Evolutionary conservation across 2,888 invertebrate species (phyloP).

Genomic region (Digitonthophagus gazella): DNA sequence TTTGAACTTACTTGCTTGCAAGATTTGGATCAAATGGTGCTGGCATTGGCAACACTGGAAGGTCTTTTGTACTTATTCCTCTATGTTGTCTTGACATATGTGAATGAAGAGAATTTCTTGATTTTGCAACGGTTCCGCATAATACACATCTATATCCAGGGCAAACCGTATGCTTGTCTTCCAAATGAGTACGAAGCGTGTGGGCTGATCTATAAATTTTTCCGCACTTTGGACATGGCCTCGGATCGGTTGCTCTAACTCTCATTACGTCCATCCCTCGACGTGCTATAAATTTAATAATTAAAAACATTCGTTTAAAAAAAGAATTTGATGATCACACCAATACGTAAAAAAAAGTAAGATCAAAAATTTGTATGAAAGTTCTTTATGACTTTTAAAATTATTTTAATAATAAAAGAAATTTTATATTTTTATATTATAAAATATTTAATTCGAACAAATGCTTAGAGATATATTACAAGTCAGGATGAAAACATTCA

Average conservation of each 20-base stretch:
- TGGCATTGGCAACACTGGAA: conserved; percentile 90
- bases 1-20: conserved; percentile 70
- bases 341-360: not conserved
- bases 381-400: too few species aligned
- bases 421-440: not conserved
- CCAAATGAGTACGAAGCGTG: conserved; percentile 85
- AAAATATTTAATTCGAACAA: not conserved
- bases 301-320: conserved; percentile 23
- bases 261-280: conserved; percentile 83
- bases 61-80: conserved; percentile 89
- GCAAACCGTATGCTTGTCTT: conserved; percentile 91
- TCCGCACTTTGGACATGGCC: conserved; percentile 90
- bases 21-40: conserved; percentile 88
- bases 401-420: not conserved
- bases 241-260: conserved; percentile 87
- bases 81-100: conserved; percentile 93
- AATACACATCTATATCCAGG: conserved; percentile 89
- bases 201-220: conserved; percentile 91
- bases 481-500: not conserved
- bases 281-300: conserved; percentile 61
- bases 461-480: not conserved
- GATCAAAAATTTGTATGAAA: too few species aligned
- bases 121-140: conserved; percentile 91
- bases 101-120: conserved; percentile 86
- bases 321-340: not conserved